Evolutionary conservation across 2,113 vertebrate species (phyloP).

Genomic region (Elachura formosa): DNA sequence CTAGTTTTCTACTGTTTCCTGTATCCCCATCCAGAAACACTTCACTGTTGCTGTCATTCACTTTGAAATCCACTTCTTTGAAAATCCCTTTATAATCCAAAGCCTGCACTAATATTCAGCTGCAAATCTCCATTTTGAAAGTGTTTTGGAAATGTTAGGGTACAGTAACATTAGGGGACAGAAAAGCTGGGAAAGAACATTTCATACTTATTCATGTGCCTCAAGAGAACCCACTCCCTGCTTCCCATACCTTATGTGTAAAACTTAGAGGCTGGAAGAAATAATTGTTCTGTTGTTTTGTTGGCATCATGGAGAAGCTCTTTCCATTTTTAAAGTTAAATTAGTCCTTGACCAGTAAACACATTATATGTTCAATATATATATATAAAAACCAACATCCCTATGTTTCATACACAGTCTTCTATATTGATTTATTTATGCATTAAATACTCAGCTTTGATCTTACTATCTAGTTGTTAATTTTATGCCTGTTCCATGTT

Average conservation of each 20-base stretch:
- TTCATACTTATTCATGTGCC: neutral
- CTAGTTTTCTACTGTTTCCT: neutral
- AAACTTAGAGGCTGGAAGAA: neutral
- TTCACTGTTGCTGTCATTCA: neutral
- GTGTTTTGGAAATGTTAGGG: neutral
- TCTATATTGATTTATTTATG: slow-evolving; percentile 1
- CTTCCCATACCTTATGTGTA: neutral
- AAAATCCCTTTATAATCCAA: neutral
- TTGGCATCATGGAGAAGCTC: neutral
- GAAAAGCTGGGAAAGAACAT: neutral
- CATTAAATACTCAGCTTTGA: neutral
- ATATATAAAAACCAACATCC: neutral
- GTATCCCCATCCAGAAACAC: neutral
- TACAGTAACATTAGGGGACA: neutral
- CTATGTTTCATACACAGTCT: neutral
- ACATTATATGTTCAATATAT: neutral
- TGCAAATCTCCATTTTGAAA: neutral
- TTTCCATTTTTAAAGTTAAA: slow-evolving; percentile 1
- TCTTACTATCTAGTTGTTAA: neutral
- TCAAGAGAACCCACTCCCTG: neutral
- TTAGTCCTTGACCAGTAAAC: neutral
- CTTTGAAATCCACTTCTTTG: neutral
- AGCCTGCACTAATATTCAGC: neutral
- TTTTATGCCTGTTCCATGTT: neutral
- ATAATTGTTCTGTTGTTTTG: neutral